These are phyloP conservation scores for Agriopis marginaria DNA, from an alignment of 2,888 invertebrate species.

Conservation along the genomic window DNA sequence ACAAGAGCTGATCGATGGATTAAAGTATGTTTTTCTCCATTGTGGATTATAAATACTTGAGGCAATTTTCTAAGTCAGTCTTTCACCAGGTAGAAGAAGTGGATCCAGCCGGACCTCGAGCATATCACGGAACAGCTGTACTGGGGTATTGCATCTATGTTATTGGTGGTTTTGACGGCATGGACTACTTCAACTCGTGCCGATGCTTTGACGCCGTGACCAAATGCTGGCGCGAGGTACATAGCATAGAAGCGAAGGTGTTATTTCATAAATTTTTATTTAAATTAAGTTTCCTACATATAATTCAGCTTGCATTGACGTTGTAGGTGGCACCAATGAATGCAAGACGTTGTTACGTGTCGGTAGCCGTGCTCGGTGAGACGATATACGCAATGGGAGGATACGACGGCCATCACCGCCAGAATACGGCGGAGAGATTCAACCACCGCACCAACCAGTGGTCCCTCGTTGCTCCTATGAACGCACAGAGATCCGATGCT, in stretches of 20 bases:
- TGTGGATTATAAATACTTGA: not conserved
- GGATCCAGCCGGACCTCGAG: slow-evolving; percentile 94
- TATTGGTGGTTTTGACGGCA: slow-evolving; percentile 97
- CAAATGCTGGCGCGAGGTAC: slow-evolving; percentile 93
- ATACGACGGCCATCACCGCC: slow-evolving; percentile 94
- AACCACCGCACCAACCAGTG: slow-evolving; percentile 94
- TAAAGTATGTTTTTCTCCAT: slow-evolving; percentile 74
- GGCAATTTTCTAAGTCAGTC: slow-evolving; percentile 31
- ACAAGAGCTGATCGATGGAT: slow-evolving; percentile 96
- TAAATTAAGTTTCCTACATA: not conserved
- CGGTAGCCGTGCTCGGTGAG: slow-evolving; percentile 92
- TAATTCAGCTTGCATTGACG: not conserved
- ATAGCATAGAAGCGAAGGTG: not conserved
- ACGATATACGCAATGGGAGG: slow-evolving; percentile 95
- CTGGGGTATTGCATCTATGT: slow-evolving; percentile 94
- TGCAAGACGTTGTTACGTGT: slow-evolving; percentile 94
- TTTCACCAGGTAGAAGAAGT: slow-evolving; percentile 88
- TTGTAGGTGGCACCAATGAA: slow-evolving; percentile 94
- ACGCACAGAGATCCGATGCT: slow-evolving; percentile 95
- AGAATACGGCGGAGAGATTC: slow-evolving; percentile 95
- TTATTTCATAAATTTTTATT: not conserved
- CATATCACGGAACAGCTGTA: slow-evolving; percentile 97
- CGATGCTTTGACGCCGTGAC: slow-evolving; percentile 94
- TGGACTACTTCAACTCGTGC: slow-evolving; percentile 94
- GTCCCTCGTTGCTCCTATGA: slow-evolving; percentile 95